phyloP scores from a whole-genome alignment of 2,888 invertebrate species.

The Chrysina gloriosa region DNA sequence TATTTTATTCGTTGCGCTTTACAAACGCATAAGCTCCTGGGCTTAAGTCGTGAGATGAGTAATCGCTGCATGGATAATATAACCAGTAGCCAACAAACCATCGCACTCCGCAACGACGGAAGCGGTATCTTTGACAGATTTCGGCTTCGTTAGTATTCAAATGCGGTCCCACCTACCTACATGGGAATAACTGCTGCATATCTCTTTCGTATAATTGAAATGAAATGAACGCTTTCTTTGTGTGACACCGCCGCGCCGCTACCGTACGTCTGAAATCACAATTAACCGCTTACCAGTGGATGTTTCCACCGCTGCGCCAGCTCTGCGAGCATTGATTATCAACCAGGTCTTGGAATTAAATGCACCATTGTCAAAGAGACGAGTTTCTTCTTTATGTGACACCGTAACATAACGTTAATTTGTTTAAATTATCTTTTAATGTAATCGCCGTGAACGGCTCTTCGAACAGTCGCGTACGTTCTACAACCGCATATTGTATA shows the following conservation, averaged over 20 bases:
- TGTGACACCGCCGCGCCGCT: constrained; percentile 47
- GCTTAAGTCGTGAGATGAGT: background rate
- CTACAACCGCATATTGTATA: constrained; percentile 11
- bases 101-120: constrained; percentile 54
- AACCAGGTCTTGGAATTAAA: constrained; percentile 36
- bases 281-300: constrained; percentile 51
- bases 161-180: constrained; percentile 59
- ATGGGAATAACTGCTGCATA: constrained; percentile 56
- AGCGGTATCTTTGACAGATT: constrained; percentile 63
- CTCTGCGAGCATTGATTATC: constrained; percentile 32
- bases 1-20: no score
- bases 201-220: constrained; percentile 58
- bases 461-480: constrained; percentile 9
- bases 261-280: constrained; percentile 54
- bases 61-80: background rate
- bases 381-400: constrained; percentile 37
- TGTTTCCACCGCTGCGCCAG: constrained; percentile 28
- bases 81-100: constrained; percentile 4
- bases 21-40: background rate
- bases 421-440: constrained; percentile 43
- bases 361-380: constrained; percentile 36
- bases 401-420: constrained; percentile 39
- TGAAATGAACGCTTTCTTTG: constrained; percentile 57
- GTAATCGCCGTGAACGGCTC: constrained; percentile 34
- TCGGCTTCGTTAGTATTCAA: constrained; percentile 64